Conservation (phyloP, 2,113 vertebrate genomes). For the Cyphomyrus discorhynchus region DNA sequence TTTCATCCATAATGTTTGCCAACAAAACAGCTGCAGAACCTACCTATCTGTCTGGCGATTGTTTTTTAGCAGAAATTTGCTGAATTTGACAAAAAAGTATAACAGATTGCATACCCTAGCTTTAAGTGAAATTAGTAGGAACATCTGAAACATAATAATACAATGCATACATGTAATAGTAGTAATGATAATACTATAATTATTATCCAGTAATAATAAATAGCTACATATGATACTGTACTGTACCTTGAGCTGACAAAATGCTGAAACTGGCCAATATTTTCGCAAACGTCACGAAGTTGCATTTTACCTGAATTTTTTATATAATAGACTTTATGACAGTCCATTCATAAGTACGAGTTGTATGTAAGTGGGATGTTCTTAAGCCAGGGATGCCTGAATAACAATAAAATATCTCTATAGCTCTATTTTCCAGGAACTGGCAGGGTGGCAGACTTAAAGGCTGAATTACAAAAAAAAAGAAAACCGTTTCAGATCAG, state of each 20-base stretch:
- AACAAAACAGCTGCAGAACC: background rate
- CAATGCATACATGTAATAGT: background rate
- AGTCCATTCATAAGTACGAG: background rate
- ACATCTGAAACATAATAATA: background rate
- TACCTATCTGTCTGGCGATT: background rate
- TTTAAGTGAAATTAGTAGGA: background rate
- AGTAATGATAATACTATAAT: background rate
- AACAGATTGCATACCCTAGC: background rate
- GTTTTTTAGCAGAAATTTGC: background rate
- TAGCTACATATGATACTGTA: background rate
- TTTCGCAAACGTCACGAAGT: background rate
- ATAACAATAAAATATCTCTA: background rate
- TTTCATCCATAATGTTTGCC: background rate
- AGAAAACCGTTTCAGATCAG: background rate
- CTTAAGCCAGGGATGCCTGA: background rate
- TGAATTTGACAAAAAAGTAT: background rate
- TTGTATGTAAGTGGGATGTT: background rate
- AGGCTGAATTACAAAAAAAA: background rate
- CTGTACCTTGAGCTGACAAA: background rate
- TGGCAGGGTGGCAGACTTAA: background rate
- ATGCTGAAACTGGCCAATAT: background rate
- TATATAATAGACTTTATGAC: background rate
- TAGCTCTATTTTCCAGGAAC: background rate
- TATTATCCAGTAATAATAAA: background rate
- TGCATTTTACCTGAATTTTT: background rate